phyloP scores from a whole-genome alignment of 2,113 vertebrate genomes.

The Cranoglanis bouderius region DNA sequence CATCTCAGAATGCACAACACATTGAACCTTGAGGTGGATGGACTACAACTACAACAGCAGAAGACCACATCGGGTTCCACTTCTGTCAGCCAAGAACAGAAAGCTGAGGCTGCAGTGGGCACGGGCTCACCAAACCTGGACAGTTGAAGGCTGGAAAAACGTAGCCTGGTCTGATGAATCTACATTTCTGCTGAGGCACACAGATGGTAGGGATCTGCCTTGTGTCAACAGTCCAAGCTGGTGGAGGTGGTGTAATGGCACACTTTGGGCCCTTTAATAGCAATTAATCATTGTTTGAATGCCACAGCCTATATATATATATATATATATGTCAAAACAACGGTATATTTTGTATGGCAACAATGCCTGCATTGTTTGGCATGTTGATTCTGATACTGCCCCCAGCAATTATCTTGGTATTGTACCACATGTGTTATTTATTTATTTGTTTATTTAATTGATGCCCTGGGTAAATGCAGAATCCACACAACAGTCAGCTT shows the following conservation, averaged over 20 bases:
- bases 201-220: background rate
- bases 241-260: background rate
- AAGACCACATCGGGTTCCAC: background rate
- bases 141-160: background rate
- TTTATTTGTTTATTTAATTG: background rate
- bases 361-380: no score
- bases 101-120: background rate
- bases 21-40: no score
- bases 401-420: background rate
- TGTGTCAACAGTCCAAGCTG: no score
- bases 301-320: background rate
- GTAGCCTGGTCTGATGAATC: background rate
- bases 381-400: background rate
- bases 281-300: no score
- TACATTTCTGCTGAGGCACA: background rate
- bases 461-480: background rate
- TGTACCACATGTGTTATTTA: background rate
- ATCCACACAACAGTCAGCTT: background rate
- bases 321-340: no score
- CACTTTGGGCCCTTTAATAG: no score
- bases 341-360: no score
- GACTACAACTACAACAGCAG: no score
- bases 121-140: background rate
- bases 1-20: no score
- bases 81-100: background rate